Base-by-base conservation (phyloP, 1,140 invertebrate genomes). In the Neodiprion lecontei region DNA sequence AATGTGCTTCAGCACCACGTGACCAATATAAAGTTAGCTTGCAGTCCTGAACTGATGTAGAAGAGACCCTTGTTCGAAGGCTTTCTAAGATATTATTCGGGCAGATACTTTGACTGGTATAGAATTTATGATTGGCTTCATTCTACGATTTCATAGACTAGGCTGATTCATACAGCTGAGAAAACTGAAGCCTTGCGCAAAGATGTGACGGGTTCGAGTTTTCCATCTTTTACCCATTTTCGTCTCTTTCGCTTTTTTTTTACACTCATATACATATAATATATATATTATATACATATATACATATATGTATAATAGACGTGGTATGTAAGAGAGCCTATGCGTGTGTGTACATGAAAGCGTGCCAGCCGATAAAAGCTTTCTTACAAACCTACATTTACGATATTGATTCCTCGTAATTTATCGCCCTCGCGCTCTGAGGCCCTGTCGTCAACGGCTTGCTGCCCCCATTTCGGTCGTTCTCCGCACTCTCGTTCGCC, bases 341-440 rank as follows among this genome's bases (percentile, higher is more conserved):
- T 21, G 17, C 28, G 28, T 40, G 28, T 40, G 28, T 40, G 28
- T 5, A 40, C 28, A 1, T 40, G 28, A 61, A 61, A 61, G 11
- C 53, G 53, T 61, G 70, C 47, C 66, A 23, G 70, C 17, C 70
- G 77, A 78, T 77, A 78, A 81, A 78, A 81, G 74, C 77, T 81
- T 76, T 75, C 77, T 78, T 74, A 72, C 72, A 78, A 78, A 68
- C 77, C 77, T 73, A 75, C 74, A 76, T 74, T 76, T 76, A 69
- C 53, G 79, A 81, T 81, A 80, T 81, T 81, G 79, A 80, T 81
- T 81, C 76, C 75, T 69, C 21, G 67, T 21, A 23, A 69, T 69
- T 69, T 69, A 69, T 69, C 40, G 40, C 67, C 23, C 23, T 21
- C 10, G 67, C 53, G 28, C 28, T 40, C 28, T 40, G 28, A 40